Evolutionary conservation across 2,888 invertebrate genomes (phyloP).

Genomic region (Stenolophus ochropezus): DNA sequence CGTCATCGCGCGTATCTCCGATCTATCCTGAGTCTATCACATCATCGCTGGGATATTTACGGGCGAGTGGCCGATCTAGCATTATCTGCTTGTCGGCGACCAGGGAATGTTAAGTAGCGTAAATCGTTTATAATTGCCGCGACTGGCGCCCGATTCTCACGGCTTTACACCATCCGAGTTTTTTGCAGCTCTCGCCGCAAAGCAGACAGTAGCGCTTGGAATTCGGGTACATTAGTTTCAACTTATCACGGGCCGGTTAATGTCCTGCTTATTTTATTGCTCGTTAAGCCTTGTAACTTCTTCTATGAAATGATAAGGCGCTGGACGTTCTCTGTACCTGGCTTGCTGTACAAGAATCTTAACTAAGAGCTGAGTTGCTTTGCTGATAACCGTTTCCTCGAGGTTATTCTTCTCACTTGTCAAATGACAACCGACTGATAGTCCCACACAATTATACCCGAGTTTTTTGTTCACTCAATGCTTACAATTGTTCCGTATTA

Average conservation of each 20-base stretch:
- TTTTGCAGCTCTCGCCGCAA: slow-evolving; percentile 62
- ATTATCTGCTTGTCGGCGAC: slow-evolving; percentile 62
- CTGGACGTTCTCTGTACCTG: slow-evolving; percentile 42
- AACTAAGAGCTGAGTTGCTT: slow-evolving; percentile 37
- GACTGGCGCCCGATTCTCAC: slow-evolving; percentile 45
- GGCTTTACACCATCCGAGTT: slow-evolving; percentile 45
- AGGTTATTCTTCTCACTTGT: slow-evolving; percentile 30
- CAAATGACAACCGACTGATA: slow-evolving; percentile 26
- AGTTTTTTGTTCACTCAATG: slow-evolving; percentile 24
- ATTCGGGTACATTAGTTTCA: slow-evolving; percentile 71
- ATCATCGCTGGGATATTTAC: slow-evolving; percentile 70
- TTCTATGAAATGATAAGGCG: slow-evolving; percentile 59
- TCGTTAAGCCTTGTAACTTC: slow-evolving; percentile 56
- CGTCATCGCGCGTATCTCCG: slow-evolving; percentile 67
- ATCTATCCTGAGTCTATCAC: slow-evolving; percentile 71
- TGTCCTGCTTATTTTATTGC: slow-evolving; percentile 60
- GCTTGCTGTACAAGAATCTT: slow-evolving; percentile 49
- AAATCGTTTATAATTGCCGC: slow-evolving; percentile 70
- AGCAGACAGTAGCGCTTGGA: slow-evolving; percentile 68
- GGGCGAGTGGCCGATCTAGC: slow-evolving; percentile 71
- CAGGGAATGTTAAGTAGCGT: slow-evolving; percentile 71
- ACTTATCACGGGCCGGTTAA: slow-evolving; percentile 69
- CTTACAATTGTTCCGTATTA: slow-evolving; percentile 15
- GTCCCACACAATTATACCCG: slow-evolving; percentile 1
- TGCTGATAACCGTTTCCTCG: slow-evolving; percentile 11